A percentile compares a stretch with the other conserved stretches of the same genome.
Evolutionary conservation across 2,797 vertebrate species (phyloP).

Genomic region (Parauchenoglanis ngamensis): DNA sequence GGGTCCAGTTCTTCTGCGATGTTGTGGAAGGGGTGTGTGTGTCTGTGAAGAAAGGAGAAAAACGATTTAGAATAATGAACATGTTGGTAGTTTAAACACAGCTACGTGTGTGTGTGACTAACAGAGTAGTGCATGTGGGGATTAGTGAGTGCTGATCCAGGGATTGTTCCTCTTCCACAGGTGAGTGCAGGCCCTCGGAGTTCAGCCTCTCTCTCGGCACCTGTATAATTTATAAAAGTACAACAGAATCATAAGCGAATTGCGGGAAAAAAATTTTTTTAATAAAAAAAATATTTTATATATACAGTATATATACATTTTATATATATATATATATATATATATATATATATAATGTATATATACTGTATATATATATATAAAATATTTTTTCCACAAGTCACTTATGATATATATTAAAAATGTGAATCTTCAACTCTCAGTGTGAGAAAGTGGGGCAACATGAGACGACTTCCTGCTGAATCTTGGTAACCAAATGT

Average conservation of each 20-base stretch:
- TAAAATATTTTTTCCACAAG: no score
- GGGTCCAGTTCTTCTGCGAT: slow-evolving; percentile 80
- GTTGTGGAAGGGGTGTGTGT: slow-evolving; percentile 69
- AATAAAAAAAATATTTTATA: no score
- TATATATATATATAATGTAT: no score
- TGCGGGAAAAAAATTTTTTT: no score
- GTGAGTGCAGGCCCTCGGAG: slow-evolving; percentile 76
- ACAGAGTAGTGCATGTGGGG: slow-evolving; percentile 64
- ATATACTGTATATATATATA: no score
- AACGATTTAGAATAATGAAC: background rate
- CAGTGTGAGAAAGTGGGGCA: background rate
- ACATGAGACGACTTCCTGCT: background rate
- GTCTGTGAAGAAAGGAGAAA: slow-evolving; percentile 57
- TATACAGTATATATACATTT: no score
- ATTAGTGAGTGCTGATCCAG: slow-evolving; percentile 68
- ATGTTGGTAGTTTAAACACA: background rate
- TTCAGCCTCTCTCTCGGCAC: slow-evolving; percentile 73
- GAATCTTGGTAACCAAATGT: background rate
- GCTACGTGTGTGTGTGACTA: slow-evolving; percentile 39
- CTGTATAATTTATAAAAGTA: slow-evolving; percentile 48
- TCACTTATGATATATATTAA: background rate
- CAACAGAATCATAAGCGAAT: background rate
- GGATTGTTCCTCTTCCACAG: slow-evolving; percentile 67
- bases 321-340: no score
- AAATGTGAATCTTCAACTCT: background rate